Base-by-base conservation (phyloP, 2,888 invertebrate species). In the Cosmia trapezina region DNA sequence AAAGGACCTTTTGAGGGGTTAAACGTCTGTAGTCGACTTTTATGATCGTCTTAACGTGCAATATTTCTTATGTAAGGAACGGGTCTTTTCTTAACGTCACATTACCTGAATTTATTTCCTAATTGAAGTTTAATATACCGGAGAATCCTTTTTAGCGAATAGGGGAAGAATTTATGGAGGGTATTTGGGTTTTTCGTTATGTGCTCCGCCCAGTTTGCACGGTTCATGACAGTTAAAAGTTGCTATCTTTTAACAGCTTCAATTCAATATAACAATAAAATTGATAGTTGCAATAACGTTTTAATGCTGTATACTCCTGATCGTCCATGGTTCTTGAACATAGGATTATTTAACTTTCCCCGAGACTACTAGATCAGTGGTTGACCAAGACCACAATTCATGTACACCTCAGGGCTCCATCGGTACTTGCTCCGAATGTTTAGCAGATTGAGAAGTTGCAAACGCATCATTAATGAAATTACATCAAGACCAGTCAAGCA, bases 71-170 rank as follows among this genome's bases (percentile, higher is more conserved):
- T 14, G 41, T 45, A 80, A 67, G 63, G 59, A 60, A 75, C 43
- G 11, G 7, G 22, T 19, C 61, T 53, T 70, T 70, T 63, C 33
- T 70, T 51, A 28, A 72, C 45, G 60, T 62, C 57, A 67, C 62
- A 70, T 76, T 72, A 70, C 72, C 19, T 54, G 62, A 83, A 76
- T 83, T 72, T 59, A 71, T 22, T 61, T 70, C 51, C 71, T 61
- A 71, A 80, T 77, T 82, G n/a, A 57, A 60, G 61, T 54, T 7
- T 70, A 56, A 64, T 65, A 37, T 22, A 45, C 41, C 2, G 19
- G 19, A 49, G 17, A 33, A 37, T 37, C 11, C 7, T 43, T 43
- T 64, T 64, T 5, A 33, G 41, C 9, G 12, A 61, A 57, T 49
- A 37, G 33, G 19, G 6, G 0, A 8, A n/a, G 11, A 37, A 17